Base-by-base conservation (phyloP, 2,797 vertebrate species). In the Sebastes steindachneri region DNA sequence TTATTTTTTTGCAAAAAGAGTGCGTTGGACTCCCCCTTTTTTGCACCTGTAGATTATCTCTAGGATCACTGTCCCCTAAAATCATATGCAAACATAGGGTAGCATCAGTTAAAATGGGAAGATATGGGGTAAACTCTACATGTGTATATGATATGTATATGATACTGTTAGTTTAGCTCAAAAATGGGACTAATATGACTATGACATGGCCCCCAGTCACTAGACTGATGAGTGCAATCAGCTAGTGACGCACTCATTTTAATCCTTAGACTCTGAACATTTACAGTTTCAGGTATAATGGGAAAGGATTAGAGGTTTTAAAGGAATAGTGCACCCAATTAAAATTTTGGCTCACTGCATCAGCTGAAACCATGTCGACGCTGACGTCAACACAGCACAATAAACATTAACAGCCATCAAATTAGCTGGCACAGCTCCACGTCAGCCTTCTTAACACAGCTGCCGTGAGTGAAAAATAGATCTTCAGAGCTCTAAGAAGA, bases 381-480 rank as follows among this genome's bases (percentile, higher is more conserved):
- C 25, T 41, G 63, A 66, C 12, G 57, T 65, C 60, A 54, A 5
- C 53, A 29, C 64, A 41, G 19, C 48, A 77, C 64, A 71, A 66
- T 60, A 41, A 68, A 53, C 15, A 21, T 69, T 69, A 82, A 81
- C 69, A 79, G 4, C 70, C 76, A 53, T 75, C 54, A 86, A 86
- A 83, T 82, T 57, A 67, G 25, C 71, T 86, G 85, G 79, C 82
- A 15, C 5, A 12, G 64, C 35, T 80, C 79, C 76, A 81, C 2
- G 4, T 45, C 15, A 76, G 41, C 55, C 26, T 26, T 48, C 26
- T 45, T 9, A 54, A 57, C 45, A 12, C 25, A 70, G 69, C 66
- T 14, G 3, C 25, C 4, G 7, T n/a, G 9, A 41, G 64, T 5
- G 1, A 37, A 75, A 73, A 70, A 78, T 26, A 25, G 14, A 54